These are phyloP conservation scores for Falco punctatus DNA, from an alignment of 2,113 vertebrate species.

Conservation along the genomic window DNA sequence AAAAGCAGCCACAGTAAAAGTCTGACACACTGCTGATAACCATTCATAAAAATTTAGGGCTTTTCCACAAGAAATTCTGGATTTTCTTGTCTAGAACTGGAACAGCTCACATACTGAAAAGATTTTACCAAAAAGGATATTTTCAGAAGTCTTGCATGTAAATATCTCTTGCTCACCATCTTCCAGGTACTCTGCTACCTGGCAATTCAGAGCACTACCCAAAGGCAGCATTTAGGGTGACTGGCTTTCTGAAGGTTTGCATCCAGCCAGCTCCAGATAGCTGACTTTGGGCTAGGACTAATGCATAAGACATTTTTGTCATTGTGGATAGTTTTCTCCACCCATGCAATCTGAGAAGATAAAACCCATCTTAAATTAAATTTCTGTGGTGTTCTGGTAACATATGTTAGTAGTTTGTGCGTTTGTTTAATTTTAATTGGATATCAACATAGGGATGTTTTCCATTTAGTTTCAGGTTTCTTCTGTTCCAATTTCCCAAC, in stretches of 20 bases:
- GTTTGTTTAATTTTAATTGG: conserved; percentile 22
- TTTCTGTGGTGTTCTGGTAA: neutral
- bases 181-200: neutral
- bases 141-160: neutral
- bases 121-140: neutral
- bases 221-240: neutral
- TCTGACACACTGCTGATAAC: neutral
- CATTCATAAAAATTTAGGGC: neutral
- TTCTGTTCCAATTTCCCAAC: neutral
- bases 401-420: neutral
- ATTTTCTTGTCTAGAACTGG: neutral
- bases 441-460: neutral
- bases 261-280: neutral
- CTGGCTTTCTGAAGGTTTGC: neutral
- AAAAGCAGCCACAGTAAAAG: neutral
- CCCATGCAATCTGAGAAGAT: neutral
- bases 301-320: neutral
- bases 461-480: neutral
- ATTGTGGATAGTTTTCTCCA: neutral
- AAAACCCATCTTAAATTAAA: neutral
- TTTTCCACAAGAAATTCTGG: neutral
- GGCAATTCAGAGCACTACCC: neutral
- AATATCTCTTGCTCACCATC: neutral
- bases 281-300: neutral
- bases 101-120: neutral